Percentiles rank a stretch among this genome's conserved stretches.
Conservation (phyloP, 2,797 vertebrate species). For the Diglossa cyanea region DNA sequence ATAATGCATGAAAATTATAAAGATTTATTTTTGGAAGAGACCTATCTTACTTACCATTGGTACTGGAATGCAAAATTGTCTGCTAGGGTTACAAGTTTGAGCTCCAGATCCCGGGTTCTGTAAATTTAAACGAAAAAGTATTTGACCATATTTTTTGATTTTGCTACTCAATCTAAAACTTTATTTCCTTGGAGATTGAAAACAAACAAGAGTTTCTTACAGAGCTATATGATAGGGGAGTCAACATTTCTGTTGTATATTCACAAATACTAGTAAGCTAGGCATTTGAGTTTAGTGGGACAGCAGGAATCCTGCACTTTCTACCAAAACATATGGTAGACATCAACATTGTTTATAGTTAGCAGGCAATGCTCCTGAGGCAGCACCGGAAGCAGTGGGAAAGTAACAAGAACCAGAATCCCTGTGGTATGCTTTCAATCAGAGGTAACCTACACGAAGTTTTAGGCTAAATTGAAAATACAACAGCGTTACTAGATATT, state of each 20-base stretch:
- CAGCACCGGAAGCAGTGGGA: constrained; percentile 41
- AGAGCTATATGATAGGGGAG: background rate
- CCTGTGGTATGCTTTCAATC: background rate
- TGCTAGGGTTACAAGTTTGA: background rate
- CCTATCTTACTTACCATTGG: constrained; percentile 44
- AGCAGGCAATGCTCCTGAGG: constrained; percentile 58
- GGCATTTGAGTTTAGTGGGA: background rate
- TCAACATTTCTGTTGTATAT: background rate
- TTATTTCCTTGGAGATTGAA: background rate
- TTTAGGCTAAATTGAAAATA: background rate
- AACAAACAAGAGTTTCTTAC: background rate
- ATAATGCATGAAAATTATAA: background rate
- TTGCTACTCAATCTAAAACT: background rate
- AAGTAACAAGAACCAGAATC: constrained; percentile 54
- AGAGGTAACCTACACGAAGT: background rate
- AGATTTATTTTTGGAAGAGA: background rate
- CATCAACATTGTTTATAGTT: constrained; percentile 64
- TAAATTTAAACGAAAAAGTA: constrained; percentile 28
- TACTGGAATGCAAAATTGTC: background rate
- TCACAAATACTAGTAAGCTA: background rate
- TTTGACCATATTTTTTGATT: background rate
- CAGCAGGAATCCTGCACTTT: constrained; percentile 13
- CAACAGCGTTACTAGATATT: background rate
- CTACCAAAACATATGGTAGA: constrained; percentile 62
- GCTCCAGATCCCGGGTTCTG: background rate